Evolutionary conservation across 2,888 invertebrate genomes (phyloP).

Genomic region (Dasypogon diadema): DNA sequence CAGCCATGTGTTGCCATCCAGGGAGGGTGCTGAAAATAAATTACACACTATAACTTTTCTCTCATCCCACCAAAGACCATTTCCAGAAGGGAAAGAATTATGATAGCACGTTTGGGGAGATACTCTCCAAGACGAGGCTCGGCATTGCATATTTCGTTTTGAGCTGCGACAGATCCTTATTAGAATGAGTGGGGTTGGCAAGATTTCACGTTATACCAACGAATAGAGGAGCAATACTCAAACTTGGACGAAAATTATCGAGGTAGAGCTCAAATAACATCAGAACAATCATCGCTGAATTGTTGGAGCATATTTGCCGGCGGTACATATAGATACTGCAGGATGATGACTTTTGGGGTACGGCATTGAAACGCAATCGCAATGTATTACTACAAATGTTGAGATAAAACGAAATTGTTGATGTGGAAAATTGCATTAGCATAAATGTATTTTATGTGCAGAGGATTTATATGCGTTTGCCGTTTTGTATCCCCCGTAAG

Average conservation of each 20-base stretch:
- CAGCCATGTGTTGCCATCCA: slow-evolving; percentile 51
- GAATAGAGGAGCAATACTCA: not conserved
- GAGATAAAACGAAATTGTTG: slow-evolving; percentile 56
- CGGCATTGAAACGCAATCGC: slow-evolving; percentile 42
- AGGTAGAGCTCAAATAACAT: slow-evolving; percentile 42
- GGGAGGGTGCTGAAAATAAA: slow-evolving; percentile 41
- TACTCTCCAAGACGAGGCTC: slow-evolving; percentile 23
- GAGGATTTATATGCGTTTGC: slow-evolving; percentile 48
- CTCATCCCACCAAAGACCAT: not conserved
- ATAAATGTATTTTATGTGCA: slow-evolving; percentile 54
- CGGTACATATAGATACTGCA: not conserved
- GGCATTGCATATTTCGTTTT: not conserved
- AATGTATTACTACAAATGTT: slow-evolving; percentile 53
- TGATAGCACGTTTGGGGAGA: slow-evolving; percentile 47
- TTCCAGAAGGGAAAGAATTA: slow-evolving; percentile 39
- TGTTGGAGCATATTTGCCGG: not conserved
- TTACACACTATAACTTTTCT: slow-evolving; percentile 47
- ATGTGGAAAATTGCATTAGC: slow-evolving; percentile 57
- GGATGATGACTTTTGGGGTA: slow-evolving; percentile 20
- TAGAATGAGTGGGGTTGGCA: no score
- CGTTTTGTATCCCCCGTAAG: slow-evolving; percentile 35
- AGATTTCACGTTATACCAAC: not conserved
- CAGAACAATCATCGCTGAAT: slow-evolving; percentile 27
- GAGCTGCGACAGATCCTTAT: slow-evolving; percentile 27
- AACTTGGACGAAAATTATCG: slow-evolving; percentile 40